Base-by-base conservation (phyloP, 2,113 vertebrate species). In the Isurus oxyrinchus region DNA sequence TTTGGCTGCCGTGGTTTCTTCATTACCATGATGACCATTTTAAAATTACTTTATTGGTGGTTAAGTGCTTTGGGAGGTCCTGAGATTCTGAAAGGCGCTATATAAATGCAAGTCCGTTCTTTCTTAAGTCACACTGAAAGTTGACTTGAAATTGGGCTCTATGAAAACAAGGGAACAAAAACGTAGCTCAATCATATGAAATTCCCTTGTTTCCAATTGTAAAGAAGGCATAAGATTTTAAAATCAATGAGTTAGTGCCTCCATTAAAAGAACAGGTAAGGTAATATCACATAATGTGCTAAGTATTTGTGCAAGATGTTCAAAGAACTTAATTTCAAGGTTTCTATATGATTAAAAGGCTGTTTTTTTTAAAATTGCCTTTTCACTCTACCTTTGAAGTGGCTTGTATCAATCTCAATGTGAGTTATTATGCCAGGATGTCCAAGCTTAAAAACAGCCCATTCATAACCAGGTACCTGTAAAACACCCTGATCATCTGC, bases 381-480 rank as follows among this genome's bases (percentile, higher is more conserved):
- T 53, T 16, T n/a, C 40, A 67, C 27, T n/a, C 49, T 96, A 99
- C 99, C 98, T 98, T 98, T 98, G 96, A 98, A 99, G 96, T 98
- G 97, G 67, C 97, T 97, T 0, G 98, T 99, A 96, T 99, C 98
- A 0, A 99, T 97, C 97, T 99, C 98, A 0, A 98, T 96, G 31
- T 97, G 97, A 59, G 97, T 97, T 97, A 99, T 97, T 19, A 98
- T 96, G 2, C 98, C 98, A 0, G 97, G 97, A 66, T 98, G 98
- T 5, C 98, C 98, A 31, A 99, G 88, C 35, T 98, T 97, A 96
- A 99, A 98, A 81, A 99, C 97, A 0, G 98, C 98, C 99, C 98
- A 98, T 96, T 99, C 98, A 61, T 96, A 97, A 0, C 98, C 98
- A 0, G 97, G 97, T 0, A 98, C 96, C 94, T 98, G 98, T 61